Conservation (phyloP, 2,113 vertebrate species). For the Erpornis zantholeuca region DNA sequence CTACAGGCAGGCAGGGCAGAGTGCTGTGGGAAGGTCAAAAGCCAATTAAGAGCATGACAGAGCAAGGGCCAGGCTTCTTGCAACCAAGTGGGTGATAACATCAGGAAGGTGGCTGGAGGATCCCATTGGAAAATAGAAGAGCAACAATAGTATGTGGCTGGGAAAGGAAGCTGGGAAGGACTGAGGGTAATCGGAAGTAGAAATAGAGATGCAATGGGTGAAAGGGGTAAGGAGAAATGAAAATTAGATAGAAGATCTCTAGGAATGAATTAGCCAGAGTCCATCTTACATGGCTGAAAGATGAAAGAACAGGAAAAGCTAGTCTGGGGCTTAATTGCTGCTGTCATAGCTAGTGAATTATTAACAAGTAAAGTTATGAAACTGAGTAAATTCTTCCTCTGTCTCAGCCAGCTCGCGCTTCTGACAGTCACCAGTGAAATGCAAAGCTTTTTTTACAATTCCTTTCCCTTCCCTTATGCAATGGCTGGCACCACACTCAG, state of each 20-base stretch:
- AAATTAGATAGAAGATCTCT: neutral
- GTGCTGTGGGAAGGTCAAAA: neutral
- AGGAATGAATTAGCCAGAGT: conserved; percentile 16
- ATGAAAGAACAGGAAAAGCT: conserved; percentile 1
- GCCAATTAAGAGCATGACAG: neutral
- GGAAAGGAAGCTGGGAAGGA: conserved; percentile 15
- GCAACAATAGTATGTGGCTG: neutral
- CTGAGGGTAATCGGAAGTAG: neutral
- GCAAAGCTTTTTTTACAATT: neutral
- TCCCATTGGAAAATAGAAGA: neutral
- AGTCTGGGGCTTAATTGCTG: neutral
- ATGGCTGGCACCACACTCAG: neutral
- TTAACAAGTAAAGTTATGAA: conserved; percentile 52
- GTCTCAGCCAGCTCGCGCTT: neutral
- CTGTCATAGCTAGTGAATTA: conserved; percentile 44
- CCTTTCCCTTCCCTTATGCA: neutral
- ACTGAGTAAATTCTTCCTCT: conserved; percentile 17
- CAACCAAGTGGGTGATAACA: neutral
- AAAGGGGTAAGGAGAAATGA: neutral
- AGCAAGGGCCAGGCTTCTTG: neutral
- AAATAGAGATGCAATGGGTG: neutral
- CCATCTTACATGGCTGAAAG: neutral
- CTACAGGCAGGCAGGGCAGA: neutral
- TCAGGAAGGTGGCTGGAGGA: neutral
- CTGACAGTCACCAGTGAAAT: neutral